Evolutionary conservation across 2,888 invertebrate genomes (phyloP).

Genomic region (Ptychoptera albimana): DNA sequence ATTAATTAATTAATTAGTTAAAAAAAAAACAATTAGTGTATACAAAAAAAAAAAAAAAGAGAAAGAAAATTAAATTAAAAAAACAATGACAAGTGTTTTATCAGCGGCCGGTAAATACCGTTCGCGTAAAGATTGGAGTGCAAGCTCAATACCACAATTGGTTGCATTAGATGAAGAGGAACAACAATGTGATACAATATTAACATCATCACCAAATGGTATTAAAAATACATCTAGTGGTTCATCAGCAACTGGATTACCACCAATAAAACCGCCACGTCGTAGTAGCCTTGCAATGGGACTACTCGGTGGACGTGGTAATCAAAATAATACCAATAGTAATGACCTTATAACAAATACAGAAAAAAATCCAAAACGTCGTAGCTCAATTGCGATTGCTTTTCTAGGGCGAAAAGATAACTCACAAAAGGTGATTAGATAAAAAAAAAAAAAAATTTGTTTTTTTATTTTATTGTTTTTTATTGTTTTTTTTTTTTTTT

Average conservation of each 20-base stretch:
- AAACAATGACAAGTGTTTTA: slow-evolving; percentile 23
- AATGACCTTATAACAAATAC: slow-evolving; percentile 9
- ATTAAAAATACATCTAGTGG: not conserved
- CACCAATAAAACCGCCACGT: slow-evolving; percentile 22
- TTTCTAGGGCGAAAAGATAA: slow-evolving; percentile 21
- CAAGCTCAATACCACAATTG: slow-evolving; percentile 28
- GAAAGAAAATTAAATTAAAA: not conserved
- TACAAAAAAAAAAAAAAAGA: no score
- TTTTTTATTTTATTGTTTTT: no score
- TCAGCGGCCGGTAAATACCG: slow-evolving; percentile 27
- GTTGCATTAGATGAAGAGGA: slow-evolving; percentile 25
- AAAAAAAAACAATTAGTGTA: no score
- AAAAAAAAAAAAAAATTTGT: no score
- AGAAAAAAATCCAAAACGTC: slow-evolving; percentile 24
- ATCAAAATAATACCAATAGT: not conserved
- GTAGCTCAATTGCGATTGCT: slow-evolving; percentile 30
- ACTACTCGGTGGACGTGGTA: slow-evolving; percentile 19
- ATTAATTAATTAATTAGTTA: no score
- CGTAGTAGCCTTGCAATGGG: slow-evolving; percentile 28
- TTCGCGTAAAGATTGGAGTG: slow-evolving; percentile 29
- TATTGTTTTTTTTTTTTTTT: no score
- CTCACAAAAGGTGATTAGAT: no score
- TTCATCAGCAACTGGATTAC: slow-evolving; percentile 1
- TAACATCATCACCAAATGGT: not conserved
- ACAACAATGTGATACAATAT: slow-evolving; percentile 7